Conservation (phyloP, 2,888 invertebrate species). For the Aquatica leii region DNA sequence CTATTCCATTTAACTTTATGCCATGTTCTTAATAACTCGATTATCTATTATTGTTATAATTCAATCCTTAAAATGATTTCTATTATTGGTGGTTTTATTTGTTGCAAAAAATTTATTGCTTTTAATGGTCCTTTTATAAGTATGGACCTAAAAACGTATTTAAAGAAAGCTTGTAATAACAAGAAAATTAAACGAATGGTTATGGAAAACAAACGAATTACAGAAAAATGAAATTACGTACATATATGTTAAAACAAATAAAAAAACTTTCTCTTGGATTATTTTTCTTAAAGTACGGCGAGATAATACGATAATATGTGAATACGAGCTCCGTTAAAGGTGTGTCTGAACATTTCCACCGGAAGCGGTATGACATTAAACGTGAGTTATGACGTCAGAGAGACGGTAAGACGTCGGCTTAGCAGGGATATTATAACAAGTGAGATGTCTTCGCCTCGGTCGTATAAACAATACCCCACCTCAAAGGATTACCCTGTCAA, state of each 20-base stretch:
- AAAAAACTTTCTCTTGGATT: background rate
- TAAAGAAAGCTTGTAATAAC: too few relatives aligned
- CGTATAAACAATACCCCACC: conserved; percentile 49
- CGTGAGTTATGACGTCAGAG: conserved; percentile 56
- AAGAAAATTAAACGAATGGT: too few relatives aligned
- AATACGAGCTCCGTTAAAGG: conserved; percentile 42
- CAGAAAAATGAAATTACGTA: too few relatives aligned
- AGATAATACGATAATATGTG: conserved; percentile 41
- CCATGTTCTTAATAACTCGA: conserved; percentile 51
- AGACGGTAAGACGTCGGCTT: conserved; percentile 53
- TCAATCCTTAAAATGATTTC: conserved; percentile 28
- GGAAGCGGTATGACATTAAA: conserved; percentile 55
- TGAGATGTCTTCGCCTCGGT: conserved; percentile 50
- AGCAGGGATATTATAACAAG: conserved; percentile 54
- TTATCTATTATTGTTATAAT: conserved; percentile 45
- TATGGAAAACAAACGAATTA: too few relatives aligned
- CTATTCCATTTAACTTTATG: conserved; percentile 51
- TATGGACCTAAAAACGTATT: too few relatives aligned
- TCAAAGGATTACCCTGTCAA: conserved; percentile 49
- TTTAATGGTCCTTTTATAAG: too few relatives aligned
- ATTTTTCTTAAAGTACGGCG: conserved; percentile 10
- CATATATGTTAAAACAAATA: too few relatives aligned
- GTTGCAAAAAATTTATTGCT: too few relatives aligned
- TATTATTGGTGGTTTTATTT: conserved; percentile 27
- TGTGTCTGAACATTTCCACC: conserved; percentile 51